These are phyloP conservation scores for Batillaria attramentaria DNA, from an alignment of 1,140 invertebrate species.

Conservation along the genomic window DNA sequence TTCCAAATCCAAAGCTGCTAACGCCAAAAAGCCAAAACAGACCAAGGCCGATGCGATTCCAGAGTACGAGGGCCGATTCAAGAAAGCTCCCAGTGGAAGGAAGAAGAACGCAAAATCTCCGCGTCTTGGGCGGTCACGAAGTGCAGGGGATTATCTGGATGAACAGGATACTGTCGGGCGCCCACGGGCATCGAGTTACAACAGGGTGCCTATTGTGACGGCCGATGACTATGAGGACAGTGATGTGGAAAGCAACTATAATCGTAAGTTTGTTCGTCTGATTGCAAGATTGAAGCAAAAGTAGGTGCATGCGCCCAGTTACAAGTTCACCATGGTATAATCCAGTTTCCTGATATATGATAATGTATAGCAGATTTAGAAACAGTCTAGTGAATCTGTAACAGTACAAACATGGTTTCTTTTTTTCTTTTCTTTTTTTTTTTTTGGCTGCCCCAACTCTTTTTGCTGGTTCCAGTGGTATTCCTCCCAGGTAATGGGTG, in stretches of 20 bases:
- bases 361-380: too few species aligned
- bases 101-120: conserved; percentile 34
- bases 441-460: too few species aligned
- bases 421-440: too few species aligned
- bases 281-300: too few species aligned
- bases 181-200: conserved; percentile 4
- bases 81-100: conserved; percentile 21
- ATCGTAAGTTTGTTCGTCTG: conserved; percentile 37
- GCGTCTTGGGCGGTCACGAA: conserved; percentile 32
- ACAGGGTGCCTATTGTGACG: conserved; percentile 19
- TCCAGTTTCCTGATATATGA: too few species aligned
- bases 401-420: too few species aligned
- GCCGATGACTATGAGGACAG: conserved; percentile 29
- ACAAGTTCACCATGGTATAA: too few species aligned
- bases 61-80: conserved; percentile 30
- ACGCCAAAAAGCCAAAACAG: background rate
- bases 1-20: background rate
- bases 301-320: too few species aligned
- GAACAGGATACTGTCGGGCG: conserved; percentile 24
- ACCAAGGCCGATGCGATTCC: background rate
- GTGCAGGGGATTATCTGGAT: conserved; percentile 21
- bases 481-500: too few species aligned
- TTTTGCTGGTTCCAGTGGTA: too few species aligned
- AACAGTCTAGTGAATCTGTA: too few species aligned
- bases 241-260: conserved; percentile 34